Evolutionary conservation across 2,888 invertebrate genomes (phyloP).

Genomic region (Epsilonema sp.): DNA sequence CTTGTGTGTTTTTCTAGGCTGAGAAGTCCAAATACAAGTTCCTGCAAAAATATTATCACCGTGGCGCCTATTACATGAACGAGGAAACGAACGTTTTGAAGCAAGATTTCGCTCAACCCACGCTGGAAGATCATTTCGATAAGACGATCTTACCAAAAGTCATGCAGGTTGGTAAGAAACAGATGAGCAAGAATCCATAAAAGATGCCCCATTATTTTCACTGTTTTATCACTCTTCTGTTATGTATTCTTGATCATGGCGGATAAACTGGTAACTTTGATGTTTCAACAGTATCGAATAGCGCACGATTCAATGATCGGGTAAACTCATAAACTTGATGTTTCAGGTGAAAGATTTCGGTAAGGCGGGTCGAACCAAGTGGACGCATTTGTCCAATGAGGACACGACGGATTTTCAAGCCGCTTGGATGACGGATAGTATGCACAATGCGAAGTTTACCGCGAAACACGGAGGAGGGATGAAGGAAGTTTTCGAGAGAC

Average conservation of each 20-base stretch:
- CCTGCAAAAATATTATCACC: conserved; percentile 96
- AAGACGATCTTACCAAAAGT: conserved; percentile 96
- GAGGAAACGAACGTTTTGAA: conserved; percentile 37
- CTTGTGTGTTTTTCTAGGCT: conserved; percentile 37
- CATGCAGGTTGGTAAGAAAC: no score
- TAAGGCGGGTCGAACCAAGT: conserved; percentile 90
- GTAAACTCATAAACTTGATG: no score
- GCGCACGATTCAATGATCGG: no score
- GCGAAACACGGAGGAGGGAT: conserved; percentile 72
- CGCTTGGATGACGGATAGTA: conserved; percentile 81
- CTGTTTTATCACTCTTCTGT: no score
- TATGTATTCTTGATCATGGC: no score
- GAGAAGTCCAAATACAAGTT: conserved; percentile 97
- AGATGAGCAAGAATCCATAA: no score
- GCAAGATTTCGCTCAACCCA: conserved; percentile 80
- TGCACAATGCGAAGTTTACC: conserved; percentile 65
- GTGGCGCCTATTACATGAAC: conserved; percentile 88
- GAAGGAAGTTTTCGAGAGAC: conserved; percentile 74
- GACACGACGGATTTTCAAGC: conserved; percentile 95
- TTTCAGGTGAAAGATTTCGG: conserved; percentile 90
- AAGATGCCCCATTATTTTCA: no score
- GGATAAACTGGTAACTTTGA: no score
- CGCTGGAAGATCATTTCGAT: conserved; percentile 95
- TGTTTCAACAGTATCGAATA: no score
- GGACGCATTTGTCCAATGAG: conserved; percentile 95